Evolutionary conservation across 2,797 vertebrate genomes (phyloP).

Genomic region (Sebastes cheni): DNA sequence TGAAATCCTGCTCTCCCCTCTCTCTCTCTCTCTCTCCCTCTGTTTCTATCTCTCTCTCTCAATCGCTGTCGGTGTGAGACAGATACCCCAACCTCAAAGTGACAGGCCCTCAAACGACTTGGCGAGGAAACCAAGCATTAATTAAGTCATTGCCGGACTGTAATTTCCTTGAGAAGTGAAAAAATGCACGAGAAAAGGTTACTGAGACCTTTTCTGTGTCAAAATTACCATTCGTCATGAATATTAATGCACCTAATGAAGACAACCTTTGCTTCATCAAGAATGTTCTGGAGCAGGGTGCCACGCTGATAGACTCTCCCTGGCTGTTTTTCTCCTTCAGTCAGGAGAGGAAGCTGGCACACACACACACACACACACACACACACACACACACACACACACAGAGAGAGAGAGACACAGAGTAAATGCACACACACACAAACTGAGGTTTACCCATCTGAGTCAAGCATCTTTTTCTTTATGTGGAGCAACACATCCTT

Average conservation of each 20-base stretch:
- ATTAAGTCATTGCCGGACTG: conserved; percentile 99
- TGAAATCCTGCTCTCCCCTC: conserved; percentile 73
- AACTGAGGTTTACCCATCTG: conserved; percentile 66
- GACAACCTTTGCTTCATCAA: conserved; percentile 99
- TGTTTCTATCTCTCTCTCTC: conserved; percentile 79
- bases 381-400: conserved; percentile 30
- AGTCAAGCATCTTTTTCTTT: conserved; percentile 63
- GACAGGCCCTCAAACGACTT: conserved; percentile 93
- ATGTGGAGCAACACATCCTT: conserved; percentile 57
- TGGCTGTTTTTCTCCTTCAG: conserved; percentile 82
- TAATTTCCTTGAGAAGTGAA: conserved; percentile 99
- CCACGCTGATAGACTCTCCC: conserved; percentile 92
- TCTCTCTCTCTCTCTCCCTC: conserved; percentile 42
- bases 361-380: conserved; percentile 44
- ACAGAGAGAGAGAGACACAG: too few species aligned
- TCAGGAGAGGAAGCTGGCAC: conserved; percentile 78
- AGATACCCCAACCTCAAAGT: conserved; percentile 92
- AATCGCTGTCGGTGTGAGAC: conserved; percentile 89
- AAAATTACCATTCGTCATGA: conserved; percentile 99
- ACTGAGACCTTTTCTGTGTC: conserved; percentile 99
- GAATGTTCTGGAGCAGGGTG: conserved; percentile 99
- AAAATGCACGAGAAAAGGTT: conserved; percentile 99
- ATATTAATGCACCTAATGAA: conserved; percentile 99
- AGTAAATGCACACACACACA: conserved; percentile 43
- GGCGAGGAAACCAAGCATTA: conserved; percentile 95